Percentiles rank a stretch among this genome's conserved stretches.
Conservation (phyloP, 2,888 invertebrate genomes). For the Heliothis peltigera region DNA sequence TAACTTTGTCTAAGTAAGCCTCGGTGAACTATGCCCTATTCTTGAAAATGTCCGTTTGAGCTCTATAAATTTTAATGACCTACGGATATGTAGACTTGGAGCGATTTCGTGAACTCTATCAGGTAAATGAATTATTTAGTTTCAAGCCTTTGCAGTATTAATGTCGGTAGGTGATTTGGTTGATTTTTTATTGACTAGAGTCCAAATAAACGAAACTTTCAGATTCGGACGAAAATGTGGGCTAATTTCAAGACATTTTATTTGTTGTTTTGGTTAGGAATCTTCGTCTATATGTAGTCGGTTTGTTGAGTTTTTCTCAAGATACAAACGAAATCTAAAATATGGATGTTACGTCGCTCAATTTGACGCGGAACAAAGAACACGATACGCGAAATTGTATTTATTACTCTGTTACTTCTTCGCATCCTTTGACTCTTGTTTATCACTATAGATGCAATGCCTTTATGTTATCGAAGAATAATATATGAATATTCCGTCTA, state of each 20-base stretch:
- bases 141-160: neutral
- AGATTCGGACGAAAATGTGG: too few relatives aligned
- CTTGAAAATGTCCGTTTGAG: neutral
- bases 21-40: neutral
- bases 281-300: too few relatives aligned
- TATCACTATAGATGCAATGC: neutral
- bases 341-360: slow-evolving; percentile 37
- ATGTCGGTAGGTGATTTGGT: neutral
- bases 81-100: neutral
- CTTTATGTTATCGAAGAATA: neutral
- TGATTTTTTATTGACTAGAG: neutral
- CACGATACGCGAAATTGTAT: slow-evolving; percentile 17
- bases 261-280: neutral
- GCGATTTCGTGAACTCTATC: neutral
- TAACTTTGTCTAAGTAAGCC: neutral
- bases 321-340: slow-evolving; percentile 24
- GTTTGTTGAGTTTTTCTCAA: neutral
- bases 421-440: neutral
- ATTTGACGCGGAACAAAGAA: slow-evolving; percentile 24
- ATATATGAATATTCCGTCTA: neutral
- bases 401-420: slow-evolving; percentile 5
- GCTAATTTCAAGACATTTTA: too few relatives aligned
- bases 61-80: slow-evolving; percentile 1
- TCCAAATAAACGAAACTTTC: neutral
- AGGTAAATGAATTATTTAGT: neutral